These are phyloP conservation scores for Hycleus phaleratus DNA, from an alignment of 1,140 invertebrate genomes.

Conservation along the genomic window DNA sequence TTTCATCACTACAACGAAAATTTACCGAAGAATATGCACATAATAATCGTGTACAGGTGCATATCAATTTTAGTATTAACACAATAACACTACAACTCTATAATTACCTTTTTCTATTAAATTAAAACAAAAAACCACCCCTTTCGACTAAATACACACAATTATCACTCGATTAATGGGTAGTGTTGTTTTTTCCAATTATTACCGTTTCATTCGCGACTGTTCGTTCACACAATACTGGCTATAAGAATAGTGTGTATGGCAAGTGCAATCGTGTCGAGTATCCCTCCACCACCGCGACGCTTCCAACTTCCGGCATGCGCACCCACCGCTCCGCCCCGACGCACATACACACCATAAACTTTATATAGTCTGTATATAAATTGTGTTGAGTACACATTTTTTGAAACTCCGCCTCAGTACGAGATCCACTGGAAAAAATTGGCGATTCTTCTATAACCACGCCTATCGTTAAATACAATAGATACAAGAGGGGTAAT, in stretches of 20 bases:
- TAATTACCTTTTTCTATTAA: no score
- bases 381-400: not conserved
- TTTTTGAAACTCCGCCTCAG: constrained; percentile 15
- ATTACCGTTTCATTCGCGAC: not conserved
- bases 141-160: not conserved
- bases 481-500: not conserved
- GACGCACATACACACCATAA: not conserved
- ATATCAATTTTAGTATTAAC: no score
- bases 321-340: constrained; percentile 14
- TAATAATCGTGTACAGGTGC: no score
- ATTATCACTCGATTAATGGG: not conserved
- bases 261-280: not conserved
- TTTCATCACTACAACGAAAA: no score
- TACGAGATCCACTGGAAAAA: constrained; percentile 8
- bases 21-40: no score
- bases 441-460: constrained; percentile 7
- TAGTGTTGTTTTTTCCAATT: not conserved
- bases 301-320: constrained; percentile 14
- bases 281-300: constrained; percentile 5
- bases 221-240: not conserved
- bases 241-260: not conserved
- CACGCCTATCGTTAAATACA: constrained; percentile 4
- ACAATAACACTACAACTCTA: no score
- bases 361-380: not conserved
- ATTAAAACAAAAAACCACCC: no score